These are phyloP conservation scores for Nyctibius grandis DNA, from an alignment of 2,797 vertebrate species.

Conservation along the genomic window DNA sequence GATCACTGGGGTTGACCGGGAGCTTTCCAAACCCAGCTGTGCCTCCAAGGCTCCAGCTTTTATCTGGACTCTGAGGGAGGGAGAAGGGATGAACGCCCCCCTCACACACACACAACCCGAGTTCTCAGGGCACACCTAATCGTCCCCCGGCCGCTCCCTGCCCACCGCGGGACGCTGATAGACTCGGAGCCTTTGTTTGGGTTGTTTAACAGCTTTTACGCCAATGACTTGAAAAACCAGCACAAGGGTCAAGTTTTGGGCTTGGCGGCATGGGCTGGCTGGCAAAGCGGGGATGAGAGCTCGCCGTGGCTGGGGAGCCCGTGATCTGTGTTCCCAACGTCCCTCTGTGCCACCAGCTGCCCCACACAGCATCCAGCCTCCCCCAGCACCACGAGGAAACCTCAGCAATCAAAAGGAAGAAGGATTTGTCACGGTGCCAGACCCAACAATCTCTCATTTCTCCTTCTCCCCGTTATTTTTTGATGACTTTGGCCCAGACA, in stretches of 20 bases:
- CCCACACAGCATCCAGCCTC: not conserved
- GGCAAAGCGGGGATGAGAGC: not conserved
- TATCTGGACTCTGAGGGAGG: conserved; percentile 20
- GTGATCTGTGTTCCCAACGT: fast-evolving
- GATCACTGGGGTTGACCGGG: not conserved
- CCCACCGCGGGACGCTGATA: not conserved
- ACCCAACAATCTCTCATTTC: not conserved
- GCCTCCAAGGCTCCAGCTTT: not conserved
- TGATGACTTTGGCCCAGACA: not conserved
- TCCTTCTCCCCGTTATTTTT: not conserved
- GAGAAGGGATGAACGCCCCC: not conserved
- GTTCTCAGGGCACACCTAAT: not conserved
- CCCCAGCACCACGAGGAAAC: not conserved
- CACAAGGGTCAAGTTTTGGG: not conserved
- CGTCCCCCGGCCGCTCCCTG: not conserved
- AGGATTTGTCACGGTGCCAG: not conserved
- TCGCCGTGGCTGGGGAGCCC: fast-evolving
- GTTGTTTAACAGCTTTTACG: not conserved
- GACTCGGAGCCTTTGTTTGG: conserved; percentile 9
- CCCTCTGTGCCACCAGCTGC: not conserved
- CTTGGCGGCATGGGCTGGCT: fast-evolving
- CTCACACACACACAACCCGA: not conserved
- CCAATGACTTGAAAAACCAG: not conserved
- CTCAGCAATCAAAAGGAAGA: not conserved
- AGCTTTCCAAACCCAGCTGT: not conserved